Evolutionary conservation across 30 jellyfish, hydroid and myxozoan genomes (phyloP).

Genomic region (Nemopilema nomurai): DNA sequence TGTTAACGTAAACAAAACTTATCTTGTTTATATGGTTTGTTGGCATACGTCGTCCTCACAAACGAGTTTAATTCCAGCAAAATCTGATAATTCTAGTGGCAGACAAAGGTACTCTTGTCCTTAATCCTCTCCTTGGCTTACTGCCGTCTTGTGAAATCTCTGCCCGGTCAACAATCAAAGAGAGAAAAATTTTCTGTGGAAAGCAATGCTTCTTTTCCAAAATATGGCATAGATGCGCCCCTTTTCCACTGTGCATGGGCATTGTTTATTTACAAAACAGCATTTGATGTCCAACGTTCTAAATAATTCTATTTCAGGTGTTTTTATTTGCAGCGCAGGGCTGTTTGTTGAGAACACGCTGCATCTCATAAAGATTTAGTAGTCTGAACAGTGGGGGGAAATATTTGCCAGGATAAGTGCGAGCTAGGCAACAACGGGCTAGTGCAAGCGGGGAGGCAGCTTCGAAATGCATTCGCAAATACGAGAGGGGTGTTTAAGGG

Average conservation of each 20-base stretch:
- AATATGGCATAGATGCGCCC: not conserved
- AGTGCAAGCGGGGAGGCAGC: not conserved
- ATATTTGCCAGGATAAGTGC: not conserved
- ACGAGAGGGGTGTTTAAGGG: not conserved
- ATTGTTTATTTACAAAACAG: not conserved
- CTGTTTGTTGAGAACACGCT: conserved; percentile 7
- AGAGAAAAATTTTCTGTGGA: not conserved
- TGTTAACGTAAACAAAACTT: not conserved
- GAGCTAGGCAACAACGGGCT: not conserved
- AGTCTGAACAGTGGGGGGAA: not conserved
- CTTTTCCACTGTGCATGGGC: not conserved
- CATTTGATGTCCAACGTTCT: not conserved
- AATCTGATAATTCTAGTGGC: conserved; percentile 14
- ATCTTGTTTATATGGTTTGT: not conserved
- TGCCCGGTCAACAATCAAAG: not conserved
- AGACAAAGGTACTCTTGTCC: conserved; percentile 5
- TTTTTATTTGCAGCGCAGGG: not conserved
- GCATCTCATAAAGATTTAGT: not conserved
- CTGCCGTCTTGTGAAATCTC: not conserved
- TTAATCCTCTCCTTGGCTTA: not conserved
- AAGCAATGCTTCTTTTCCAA: not conserved
- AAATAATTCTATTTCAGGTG: not conserved
- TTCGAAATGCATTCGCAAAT: not conserved
- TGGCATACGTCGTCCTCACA: not conserved
- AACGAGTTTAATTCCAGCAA: not conserved